Base-by-base conservation (phyloP, 2,113 vertebrate genomes). In the Empidonax traillii region DNA sequence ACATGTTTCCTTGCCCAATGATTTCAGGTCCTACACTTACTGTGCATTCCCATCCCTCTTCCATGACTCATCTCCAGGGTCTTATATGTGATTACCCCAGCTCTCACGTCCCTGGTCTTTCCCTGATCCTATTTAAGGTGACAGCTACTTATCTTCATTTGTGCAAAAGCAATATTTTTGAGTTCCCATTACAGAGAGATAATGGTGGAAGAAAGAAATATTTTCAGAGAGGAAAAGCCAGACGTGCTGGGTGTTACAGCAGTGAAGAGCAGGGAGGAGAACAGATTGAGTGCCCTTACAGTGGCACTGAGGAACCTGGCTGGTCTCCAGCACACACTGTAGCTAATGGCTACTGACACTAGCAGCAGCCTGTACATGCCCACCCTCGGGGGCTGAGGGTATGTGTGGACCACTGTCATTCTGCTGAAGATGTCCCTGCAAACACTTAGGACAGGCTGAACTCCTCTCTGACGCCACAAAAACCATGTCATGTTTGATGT, bases 261-360 rank as follows among this genome's bases (percentile, higher is more conserved):
- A 3, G 46, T 2, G 27, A 3, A 22, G 33, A 75, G 39, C 33
- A 82, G 55, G 16, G 30, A 78, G 20, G 2, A 79, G 30, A 44
- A 75, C 0, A 2, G 81, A 41, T 1, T 0, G 2, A 31, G 28
- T 23, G 24, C 7, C 51, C 61, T 61, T 15, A 51, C 28, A 46
- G 69, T 25, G 61, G 62, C 15, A 18, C 31, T 27, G 61, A 74
- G 41, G 53, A 63, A 67, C 43, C 18, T 21, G 30, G 28, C 15
- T 53, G 37, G 58, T 15, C 39, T 15, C 66, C 31, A 27, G 77
- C n/a, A 75, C n/a, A 53, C 39, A 24, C 22, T 3, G 1, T 14
- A 72, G 25, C 37, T 69, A 21, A 65, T 33, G 59, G 30, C 18
- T 39, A 8, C 22, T 31, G 63, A 44, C 55, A 30, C 14, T 16